Evolutionary conservation across 23 tunicate genomes (phyloP).

Genomic region (Halocynthia aurantium): DNA sequence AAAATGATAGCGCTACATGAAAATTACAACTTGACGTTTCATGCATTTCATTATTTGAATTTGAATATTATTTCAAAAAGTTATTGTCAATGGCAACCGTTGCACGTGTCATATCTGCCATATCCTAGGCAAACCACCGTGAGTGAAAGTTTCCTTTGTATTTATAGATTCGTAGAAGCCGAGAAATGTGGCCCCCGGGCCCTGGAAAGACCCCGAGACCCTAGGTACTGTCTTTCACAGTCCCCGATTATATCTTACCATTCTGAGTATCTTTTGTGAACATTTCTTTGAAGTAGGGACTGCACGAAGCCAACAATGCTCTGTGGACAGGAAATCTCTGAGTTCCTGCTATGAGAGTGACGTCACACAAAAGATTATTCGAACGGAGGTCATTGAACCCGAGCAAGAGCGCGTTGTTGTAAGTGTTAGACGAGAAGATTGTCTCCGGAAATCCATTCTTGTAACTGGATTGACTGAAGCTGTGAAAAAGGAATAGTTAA

Average conservation of each 20-base stretch:
- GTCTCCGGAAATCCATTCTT: slow-evolving; percentile 74
- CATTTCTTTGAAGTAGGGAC: slow-evolving; percentile 92
- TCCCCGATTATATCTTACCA: slow-evolving; percentile 30
- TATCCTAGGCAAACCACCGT: no score
- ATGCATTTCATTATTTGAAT: no score
- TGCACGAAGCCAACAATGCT: slow-evolving; percentile 90
- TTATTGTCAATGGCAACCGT: no score
- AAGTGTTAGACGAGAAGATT: slow-evolving; percentile 80
- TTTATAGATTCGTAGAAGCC: no score
- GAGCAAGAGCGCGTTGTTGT: slow-evolving; percentile 69
- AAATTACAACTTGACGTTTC: no score
- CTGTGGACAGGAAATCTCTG: slow-evolving; percentile 91
- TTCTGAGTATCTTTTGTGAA: slow-evolving; percentile 92
- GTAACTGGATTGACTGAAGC: slow-evolving; percentile 21
- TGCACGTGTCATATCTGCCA: no score
- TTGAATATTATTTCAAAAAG: no score
- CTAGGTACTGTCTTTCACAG: no score
- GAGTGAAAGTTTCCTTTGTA: no score
- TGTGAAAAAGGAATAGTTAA: neutral
- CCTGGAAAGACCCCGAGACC: no score
- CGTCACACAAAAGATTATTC: slow-evolving; percentile 83
- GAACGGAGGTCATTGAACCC: slow-evolving; percentile 83
- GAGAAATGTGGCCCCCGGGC: no score
- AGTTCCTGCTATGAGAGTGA: slow-evolving; percentile 90
- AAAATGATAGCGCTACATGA: no score